These are phyloP conservation scores for Limnephilus marmoratus DNA, from an alignment of 2,888 invertebrate genomes.

Conservation along the genomic window DNA sequence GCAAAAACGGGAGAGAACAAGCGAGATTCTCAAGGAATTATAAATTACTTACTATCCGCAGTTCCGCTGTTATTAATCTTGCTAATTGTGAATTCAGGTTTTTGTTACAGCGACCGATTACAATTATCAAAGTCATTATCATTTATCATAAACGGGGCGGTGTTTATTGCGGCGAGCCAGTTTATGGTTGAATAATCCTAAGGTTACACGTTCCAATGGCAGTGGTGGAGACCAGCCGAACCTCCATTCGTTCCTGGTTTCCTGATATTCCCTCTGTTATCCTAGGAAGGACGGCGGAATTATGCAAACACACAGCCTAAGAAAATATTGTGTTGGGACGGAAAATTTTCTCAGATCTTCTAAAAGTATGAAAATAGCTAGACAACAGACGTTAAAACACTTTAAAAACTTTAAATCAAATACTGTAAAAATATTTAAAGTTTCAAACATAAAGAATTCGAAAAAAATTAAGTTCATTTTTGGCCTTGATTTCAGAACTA, in stretches of 20 bases:
- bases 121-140: constrained; percentile 62
- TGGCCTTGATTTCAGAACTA: too few species aligned
- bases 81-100: constrained; percentile 61
- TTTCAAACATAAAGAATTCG: too few species aligned
- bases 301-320: not conserved
- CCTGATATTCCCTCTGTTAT: not conserved
- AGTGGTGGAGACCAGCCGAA: not conserved
- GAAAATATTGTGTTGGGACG: not conserved
- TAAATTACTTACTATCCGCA: constrained; percentile 11
- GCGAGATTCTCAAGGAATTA: constrained; percentile 2
- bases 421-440: too few species aligned
- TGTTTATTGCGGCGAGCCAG: constrained; percentile 48
- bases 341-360: not conserved
- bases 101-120: constrained; percentile 58
- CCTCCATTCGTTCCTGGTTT: not conserved
- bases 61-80: constrained; percentile 55
- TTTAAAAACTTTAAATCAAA: too few species aligned
- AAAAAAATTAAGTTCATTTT: too few species aligned
- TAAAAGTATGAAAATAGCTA: not conserved
- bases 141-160: constrained; percentile 62
- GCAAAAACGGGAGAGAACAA: not conserved
- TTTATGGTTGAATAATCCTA: constrained; percentile 52
- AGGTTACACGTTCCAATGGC: constrained; percentile 41
- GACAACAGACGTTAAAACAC: too few species aligned
- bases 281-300: not conserved